Percentiles rank a stretch among this genome's conserved stretches.
These are phyloP conservation scores for Melipona beecheii DNA, from an alignment of 2,888 invertebrate genomes.

Conservation along the genomic window DNA sequence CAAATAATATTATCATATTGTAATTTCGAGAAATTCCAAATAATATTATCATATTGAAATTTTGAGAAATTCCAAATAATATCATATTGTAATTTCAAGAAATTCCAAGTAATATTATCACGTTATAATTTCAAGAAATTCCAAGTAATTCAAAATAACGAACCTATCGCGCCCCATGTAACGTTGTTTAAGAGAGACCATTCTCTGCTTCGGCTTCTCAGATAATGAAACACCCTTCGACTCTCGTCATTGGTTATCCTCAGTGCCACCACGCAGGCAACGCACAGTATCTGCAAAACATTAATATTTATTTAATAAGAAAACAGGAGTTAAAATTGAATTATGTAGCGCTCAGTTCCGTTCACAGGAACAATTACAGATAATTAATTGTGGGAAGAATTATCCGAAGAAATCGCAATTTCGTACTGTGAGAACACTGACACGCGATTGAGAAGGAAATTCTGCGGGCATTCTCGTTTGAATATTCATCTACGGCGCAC, in stretches of 20 bases:
- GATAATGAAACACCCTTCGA: constrained; percentile 87
- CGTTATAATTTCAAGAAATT: neutral
- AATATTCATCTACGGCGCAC: neutral
- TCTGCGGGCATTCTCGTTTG: no score
- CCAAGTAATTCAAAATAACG: neutral
- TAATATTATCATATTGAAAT: no score
- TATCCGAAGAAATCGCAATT: constrained; percentile 5
- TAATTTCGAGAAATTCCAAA: neutral
- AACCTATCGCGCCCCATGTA: constrained; percentile 90
- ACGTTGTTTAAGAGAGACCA: constrained; percentile 91
- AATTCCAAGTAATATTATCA: neutral
- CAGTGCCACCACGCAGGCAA: constrained; percentile 89
- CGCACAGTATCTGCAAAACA: constrained; percentile 86
- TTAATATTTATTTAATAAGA: neutral
- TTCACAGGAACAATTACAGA: constrained; percentile 22
- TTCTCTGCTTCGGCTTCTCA: constrained; percentile 90
- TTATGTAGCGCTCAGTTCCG: neutral
- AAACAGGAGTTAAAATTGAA: neutral
- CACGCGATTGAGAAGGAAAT: neutral
- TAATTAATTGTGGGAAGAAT: constrained; percentile 49
- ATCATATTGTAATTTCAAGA: neutral
- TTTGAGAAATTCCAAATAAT: neutral
- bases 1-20: no score
- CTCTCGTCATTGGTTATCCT: constrained; percentile 91
- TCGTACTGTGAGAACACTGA: constrained; percentile 11